Evolutionary conservation across 2,888 invertebrate species (phyloP), one percentile per base, ranked within the genome.

Genomic region (Aplocera efformata): DNA sequence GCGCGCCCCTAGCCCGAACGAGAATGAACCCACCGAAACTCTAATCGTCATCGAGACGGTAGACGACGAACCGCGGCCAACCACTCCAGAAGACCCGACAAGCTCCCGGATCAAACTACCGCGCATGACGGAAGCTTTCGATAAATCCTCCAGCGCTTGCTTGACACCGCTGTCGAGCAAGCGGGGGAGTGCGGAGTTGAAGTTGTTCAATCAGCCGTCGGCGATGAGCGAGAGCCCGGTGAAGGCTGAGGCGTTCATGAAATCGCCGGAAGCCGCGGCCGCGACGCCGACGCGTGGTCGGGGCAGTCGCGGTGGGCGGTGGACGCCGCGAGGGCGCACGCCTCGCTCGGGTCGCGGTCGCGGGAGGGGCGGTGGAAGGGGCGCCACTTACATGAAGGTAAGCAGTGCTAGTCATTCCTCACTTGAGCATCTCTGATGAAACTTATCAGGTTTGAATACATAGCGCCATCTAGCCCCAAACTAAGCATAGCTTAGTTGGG

Each of bases 41-140:
- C 36, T 53, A 2, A 46, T 54, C 3, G 55, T 55, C 1, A 52
- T 57, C 3, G 57, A 60, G 11, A 32, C 46, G 0, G 11, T 47
- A 25, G 48, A 50, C 20, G 48, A 41, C 1, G 49, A 51, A 7
- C 17, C 20, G 8, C 49, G 49, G 1, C 35, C 50, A 1, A 6
- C 44, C 1, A 42, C 57, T 6, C 67, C 72, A 1, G 74, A 83
- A 11, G 88, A 88, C 56, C 84, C 85, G 1, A 86, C 79, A 1
- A 83, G 84, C 49, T 81, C 84, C n/a, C 65, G 86, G 17, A 76
- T 85, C 40, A 86, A 86, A 49, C 64, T 84, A 30, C 86, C 86
- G n/a, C 68, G 86, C 0, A 79, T 86, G 80, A 86, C 86, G 1
- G 88, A 86, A 47, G 85, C 84, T 1, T 62, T 86, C 2, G 84